Percentiles rank a stretch among this genome's conserved stretches.
Conservation (phyloP, 2,113 vertebrate species). For the Guaruba guarouba region DNA sequence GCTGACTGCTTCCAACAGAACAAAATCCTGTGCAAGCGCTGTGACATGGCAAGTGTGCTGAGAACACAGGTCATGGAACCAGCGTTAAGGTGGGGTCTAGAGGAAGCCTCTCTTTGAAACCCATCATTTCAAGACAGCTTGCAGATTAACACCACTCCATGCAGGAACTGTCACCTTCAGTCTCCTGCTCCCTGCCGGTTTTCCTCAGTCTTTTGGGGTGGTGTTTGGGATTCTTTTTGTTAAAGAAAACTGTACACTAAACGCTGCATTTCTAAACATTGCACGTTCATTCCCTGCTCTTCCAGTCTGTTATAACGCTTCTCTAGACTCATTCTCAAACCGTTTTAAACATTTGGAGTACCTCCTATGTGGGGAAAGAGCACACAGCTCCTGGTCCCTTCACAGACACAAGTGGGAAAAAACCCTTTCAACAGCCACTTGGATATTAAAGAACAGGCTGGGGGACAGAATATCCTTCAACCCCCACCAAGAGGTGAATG, state of each 20-base stretch:
- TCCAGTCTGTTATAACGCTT: neutral
- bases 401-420: neutral
- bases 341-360: neutral
- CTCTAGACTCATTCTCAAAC: neutral
- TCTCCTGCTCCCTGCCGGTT: neutral
- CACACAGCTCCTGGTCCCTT: neutral
- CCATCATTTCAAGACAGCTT: neutral
- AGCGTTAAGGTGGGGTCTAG: neutral
- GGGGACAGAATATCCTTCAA: neutral
- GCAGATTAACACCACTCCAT: neutral
- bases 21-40: neutral
- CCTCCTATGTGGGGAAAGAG: neutral
- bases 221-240: neutral
- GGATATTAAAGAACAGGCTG: neutral
- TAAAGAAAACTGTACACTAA: neutral
- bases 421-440: neutral
- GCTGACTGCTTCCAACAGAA: neutral
- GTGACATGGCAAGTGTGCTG: neutral
- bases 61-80: accelerated
- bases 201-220: neutral
- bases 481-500: neutral
- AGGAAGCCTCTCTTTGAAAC: neutral
- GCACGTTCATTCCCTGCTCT: neutral
- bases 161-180: neutral
- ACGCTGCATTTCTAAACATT: neutral